Evolutionary conservation across 2,797 vertebrate species (phyloP).

Genomic region (Taeniopygia guttata): DNA sequence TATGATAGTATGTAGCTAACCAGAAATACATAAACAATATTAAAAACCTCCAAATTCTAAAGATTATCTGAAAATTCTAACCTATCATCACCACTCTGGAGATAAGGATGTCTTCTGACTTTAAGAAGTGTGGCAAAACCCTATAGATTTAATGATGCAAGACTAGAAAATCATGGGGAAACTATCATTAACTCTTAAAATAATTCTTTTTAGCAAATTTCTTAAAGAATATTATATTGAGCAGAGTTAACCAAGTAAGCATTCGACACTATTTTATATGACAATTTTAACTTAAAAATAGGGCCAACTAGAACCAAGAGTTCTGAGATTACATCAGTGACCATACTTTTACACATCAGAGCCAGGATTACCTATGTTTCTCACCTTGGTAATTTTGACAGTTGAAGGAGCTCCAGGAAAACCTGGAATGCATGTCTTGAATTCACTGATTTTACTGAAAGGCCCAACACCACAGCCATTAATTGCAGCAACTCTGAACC

Average conservation of each 20-base stretch:
- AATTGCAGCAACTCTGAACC: conserved; percentile 91
- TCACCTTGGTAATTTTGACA: conserved; percentile 94
- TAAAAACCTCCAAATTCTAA: not conserved
- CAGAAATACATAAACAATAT: not conserved
- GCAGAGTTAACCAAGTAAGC: not conserved
- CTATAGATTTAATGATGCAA: not conserved
- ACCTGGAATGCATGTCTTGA: conserved; percentile 96
- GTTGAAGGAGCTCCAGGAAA: conserved; percentile 97
- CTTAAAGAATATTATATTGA: not conserved
- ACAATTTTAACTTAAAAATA: not conserved
- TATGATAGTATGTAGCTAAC: not conserved
- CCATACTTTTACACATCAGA: not conserved
- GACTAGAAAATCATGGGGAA: not conserved
- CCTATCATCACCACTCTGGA: not conserved
- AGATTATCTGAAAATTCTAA: not conserved
- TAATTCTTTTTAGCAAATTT: not conserved
- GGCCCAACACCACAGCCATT: conserved; percentile 89
- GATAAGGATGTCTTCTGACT: not conserved
- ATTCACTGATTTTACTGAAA: conserved; percentile 91
- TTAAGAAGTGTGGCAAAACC: not conserved
- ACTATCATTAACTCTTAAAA: not conserved
- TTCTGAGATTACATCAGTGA: not conserved
- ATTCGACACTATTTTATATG: not conserved
- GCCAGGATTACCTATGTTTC: not conserved
- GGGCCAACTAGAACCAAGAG: not conserved